Percentiles rank a stretch among this genome's conserved stretches.
Evolutionary conservation across 2,797 vertebrate species (phyloP).

Genomic region (Thaleichthys pacificus): DNA sequence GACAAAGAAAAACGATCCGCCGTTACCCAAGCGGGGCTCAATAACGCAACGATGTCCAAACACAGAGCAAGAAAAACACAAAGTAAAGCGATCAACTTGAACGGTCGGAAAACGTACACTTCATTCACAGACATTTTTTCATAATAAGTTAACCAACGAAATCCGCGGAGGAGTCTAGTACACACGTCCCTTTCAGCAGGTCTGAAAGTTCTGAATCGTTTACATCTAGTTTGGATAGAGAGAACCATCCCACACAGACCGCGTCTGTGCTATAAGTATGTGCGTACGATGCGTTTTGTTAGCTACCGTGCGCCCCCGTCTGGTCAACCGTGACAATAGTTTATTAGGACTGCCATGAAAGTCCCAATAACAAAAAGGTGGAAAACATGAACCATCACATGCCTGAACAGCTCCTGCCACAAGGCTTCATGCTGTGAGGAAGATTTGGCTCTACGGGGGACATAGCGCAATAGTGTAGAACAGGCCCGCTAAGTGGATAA

Average conservation of each 20-base stretch:
- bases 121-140: constrained; percentile 76
- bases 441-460: no score
- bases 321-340: constrained; percentile 12
- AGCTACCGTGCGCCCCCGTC: constrained; percentile 24
- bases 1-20: constrained; percentile 79
- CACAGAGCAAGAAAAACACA: constrained; percentile 79
- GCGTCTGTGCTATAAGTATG: not conserved
- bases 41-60: constrained; percentile 77
- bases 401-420: no score
- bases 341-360: no score
- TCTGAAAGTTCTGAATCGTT: constrained; percentile 29
- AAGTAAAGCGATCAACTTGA: constrained; percentile 79
- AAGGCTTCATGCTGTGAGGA: no score
- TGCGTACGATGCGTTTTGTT: constrained; percentile 2
- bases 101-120: constrained; percentile 73
- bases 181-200: constrained; percentile 11
- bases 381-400: no score
- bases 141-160: constrained; percentile 2
- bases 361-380: no score
- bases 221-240: constrained; percentile 17
- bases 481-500: no score
- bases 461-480: no score
- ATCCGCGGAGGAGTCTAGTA: not conserved
- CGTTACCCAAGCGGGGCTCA: constrained; percentile 84
- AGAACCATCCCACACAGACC: constrained; percentile 12